Base-by-base conservation (phyloP, 1,140 invertebrate species). In the Neodiprion pinetum region DNA sequence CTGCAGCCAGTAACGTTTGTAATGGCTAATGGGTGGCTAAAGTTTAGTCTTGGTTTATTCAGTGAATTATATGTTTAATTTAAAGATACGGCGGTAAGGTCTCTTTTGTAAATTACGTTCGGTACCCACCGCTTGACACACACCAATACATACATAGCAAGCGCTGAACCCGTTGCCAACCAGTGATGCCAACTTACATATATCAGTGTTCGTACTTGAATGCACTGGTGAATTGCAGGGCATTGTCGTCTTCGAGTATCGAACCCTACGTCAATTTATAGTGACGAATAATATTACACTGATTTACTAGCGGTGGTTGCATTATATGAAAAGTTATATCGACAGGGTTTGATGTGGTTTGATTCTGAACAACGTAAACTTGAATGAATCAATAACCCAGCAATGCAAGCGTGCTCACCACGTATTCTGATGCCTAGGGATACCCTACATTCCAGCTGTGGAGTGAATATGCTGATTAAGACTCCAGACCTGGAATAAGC, bases 1-100 rank as follows among this genome's bases (percentile, higher is more conserved):
- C 9, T 93, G 48, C 7, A 92, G 81, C 90, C 91, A 94, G 0
- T 94, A 80, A 78, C 93, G 90, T 82, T 94, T 89, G 80, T 9
- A 88, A 11, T 12, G 1, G 28, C 53, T 2, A 4, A 11, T 11
- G 1, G 1, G 11, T 12, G 1, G 11, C 0, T 12, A 12, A n/a
- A 21, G 17, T 21, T 21, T 61, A n/a, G n/a, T 80, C 50, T 94
- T 94, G 0, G 93, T 80, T 1, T 93, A 93, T 77, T 91, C 93
- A 9, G 90, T 88, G 81, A 94, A 94, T 2, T 40, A 5, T 40
- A 40, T 40, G 28, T 40, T 40, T 21, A 21, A 21, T 21, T 21
- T 21, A 21, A 21, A 21, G 17, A 21, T 21, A 21, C 17, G 17
- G 17, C 0, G 17, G 17, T 21, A 21, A 21, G 17, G 17, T 21